Percentiles rank a stretch among this genome's conserved stretches.
phyloP scores from a whole-genome alignment of 2,113 vertebrate genomes.

The Petrocephalus microphthalmus region DNA sequence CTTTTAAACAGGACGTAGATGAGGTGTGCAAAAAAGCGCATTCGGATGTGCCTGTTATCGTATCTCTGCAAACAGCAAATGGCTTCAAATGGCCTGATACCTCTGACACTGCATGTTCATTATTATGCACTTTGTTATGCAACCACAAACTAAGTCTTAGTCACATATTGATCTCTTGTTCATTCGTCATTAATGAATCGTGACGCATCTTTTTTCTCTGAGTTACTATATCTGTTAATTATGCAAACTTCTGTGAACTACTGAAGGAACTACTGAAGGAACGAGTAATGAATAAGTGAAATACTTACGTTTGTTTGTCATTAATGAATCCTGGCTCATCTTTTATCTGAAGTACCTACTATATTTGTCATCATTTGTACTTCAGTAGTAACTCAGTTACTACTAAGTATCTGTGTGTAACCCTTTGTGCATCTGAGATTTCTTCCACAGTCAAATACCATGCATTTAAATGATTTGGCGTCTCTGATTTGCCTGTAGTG shows the following conservation, averaged over 20 bases:
- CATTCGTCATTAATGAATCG: neutral
- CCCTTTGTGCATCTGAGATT: neutral
- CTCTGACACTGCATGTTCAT: neutral
- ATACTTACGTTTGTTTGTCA: neutral
- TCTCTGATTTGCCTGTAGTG: neutral
- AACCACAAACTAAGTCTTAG: neutral
- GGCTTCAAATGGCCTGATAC: neutral
- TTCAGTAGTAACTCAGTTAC: neutral
- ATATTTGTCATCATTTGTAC: neutral
- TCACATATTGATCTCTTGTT: neutral
- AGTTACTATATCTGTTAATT: neutral
- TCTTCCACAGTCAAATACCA: neutral
- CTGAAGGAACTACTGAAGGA: neutral
- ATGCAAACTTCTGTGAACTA: neutral
- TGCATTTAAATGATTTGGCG: neutral
- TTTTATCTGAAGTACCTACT: neutral
- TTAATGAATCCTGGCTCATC: neutral
- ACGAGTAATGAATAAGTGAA: neutral
- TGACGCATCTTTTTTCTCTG: neutral
- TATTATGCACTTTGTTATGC: neutral
- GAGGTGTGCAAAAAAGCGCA: neutral
- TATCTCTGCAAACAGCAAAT: neutral
- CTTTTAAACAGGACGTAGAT: neutral
- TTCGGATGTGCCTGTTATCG: neutral
- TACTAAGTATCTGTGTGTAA: neutral